These are phyloP conservation scores for Graphium colonna DNA, from an alignment of 2,888 invertebrate species.

Conservation along the genomic window DNA sequence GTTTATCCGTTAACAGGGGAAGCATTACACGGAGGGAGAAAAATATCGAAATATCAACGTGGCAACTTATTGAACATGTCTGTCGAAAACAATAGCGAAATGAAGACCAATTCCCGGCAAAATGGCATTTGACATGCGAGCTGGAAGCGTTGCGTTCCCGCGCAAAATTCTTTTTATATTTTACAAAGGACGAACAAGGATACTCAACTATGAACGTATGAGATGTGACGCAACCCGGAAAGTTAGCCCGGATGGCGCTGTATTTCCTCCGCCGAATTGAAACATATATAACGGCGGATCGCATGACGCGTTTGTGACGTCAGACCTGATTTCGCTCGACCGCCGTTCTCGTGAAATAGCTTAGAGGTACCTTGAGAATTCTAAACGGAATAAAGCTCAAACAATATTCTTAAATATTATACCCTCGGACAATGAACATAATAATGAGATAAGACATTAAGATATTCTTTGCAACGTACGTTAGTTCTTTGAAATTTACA, in stretches of 20 bases:
- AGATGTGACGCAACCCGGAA: constrained; percentile 9
- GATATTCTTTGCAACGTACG: no score
- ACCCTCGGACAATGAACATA: no score
- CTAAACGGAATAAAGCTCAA: no score
- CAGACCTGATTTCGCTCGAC: no score
- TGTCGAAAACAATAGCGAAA: constrained; percentile 33
- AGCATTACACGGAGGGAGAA: constrained; percentile 13
- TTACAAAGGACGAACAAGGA: constrained; percentile 30
- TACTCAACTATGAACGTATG: constrained; percentile 28
- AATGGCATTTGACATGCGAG: constrained; percentile 43
- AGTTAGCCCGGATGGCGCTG: constrained; percentile 7
- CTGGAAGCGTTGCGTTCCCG: constrained; percentile 35
- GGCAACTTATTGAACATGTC: constrained; percentile 22
- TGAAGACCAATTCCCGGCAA: constrained; percentile 34
- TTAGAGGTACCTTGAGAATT: no score
- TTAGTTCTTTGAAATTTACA: no score
- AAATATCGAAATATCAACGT: constrained; percentile 27
- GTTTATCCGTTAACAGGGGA: background rate
- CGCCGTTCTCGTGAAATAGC: no score
- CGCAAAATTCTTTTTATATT: constrained; percentile 31
- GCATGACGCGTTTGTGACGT: no score
- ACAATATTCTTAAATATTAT: no score
- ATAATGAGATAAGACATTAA: no score
- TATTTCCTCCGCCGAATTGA: constrained; percentile 13
- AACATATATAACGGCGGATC: no score